Evolutionary conservation across 1,140 invertebrate species (phyloP).

Genomic region (Megalopta genalis): DNA sequence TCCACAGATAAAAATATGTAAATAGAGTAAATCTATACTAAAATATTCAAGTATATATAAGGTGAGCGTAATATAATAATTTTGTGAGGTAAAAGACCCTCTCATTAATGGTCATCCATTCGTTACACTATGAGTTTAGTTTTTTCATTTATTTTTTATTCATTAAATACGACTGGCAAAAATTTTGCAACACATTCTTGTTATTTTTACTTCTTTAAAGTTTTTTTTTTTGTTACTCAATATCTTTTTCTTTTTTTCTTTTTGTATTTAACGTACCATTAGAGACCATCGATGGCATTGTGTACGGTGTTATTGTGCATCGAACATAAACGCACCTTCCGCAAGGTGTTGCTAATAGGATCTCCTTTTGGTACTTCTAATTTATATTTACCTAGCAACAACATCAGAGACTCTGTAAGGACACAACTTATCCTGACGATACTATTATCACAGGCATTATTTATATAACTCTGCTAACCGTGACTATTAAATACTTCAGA

Average conservation of each 20-base stretch:
- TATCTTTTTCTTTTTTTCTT: slow-evolving; percentile 50
- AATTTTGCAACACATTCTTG: slow-evolving; percentile 61
- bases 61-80: slow-evolving; percentile 80
- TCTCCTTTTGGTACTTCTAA: slow-evolving; percentile 58
- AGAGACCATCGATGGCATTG: slow-evolving; percentile 57
- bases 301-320: slow-evolving; percentile 61
- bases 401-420: slow-evolving; percentile 81
- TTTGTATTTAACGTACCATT: slow-evolving; percentile 59
- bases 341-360: slow-evolving; percentile 40
- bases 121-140: slow-evolving; percentile 63
- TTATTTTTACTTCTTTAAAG: slow-evolving; percentile 40
- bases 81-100: slow-evolving; percentile 79
- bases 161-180: slow-evolving; percentile 67
- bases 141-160: slow-evolving; percentile 23
- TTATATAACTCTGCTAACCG: slow-evolving; percentile 80
- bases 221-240: slow-evolving; percentile 32
- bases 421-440: slow-evolving; percentile 82
- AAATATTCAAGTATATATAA: slow-evolving; percentile 81
- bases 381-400: slow-evolving; percentile 78
- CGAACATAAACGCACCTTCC: slow-evolving; percentile 54
- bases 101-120: slow-evolving; percentile 75
- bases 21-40: slow-evolving; percentile 82
- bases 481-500: slow-evolving; percentile 79
- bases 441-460: slow-evolving; percentile 82
- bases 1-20: slow-evolving; percentile 81